These are phyloP conservation scores for Arrhopalites spinosus DNA, from an alignment of 2,888 invertebrate species.

Conservation along the genomic window DNA sequence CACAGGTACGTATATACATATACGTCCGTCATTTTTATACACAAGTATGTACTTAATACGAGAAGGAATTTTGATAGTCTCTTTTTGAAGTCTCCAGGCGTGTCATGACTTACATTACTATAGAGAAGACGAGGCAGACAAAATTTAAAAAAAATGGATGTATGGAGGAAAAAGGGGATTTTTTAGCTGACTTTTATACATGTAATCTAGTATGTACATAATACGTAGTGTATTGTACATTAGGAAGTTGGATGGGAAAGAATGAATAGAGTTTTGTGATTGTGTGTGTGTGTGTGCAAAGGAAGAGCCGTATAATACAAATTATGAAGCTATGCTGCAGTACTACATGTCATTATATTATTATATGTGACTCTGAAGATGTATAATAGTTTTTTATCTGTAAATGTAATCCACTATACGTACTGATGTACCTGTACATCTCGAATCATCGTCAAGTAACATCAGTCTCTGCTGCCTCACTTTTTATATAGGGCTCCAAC, in stretches of 20 bases:
- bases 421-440: not conserved
- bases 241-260: not conserved
- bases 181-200: not conserved
- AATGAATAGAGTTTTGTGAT: not conserved
- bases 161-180: too few species aligned
- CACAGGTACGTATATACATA: not conserved
- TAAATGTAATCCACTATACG: not conserved
- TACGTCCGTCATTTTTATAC: constrained; percentile 1
- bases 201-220: not conserved
- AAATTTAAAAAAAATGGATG: not conserved
- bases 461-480: too few species aligned
- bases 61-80: constrained; percentile 28
- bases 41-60: not conserved
- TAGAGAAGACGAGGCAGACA: not conserved
- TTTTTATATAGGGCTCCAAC: too few species aligned
- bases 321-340: not conserved
- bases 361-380: too few species aligned
- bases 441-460: too few species aligned
- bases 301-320: not conserved
- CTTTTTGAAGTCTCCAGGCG: constrained; percentile 1
- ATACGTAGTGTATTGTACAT: not conserved
- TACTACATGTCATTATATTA: too few species aligned
- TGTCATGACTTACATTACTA: constrained; percentile 13
- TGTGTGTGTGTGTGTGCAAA: not conserved
- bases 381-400: too few species aligned